A percentile compares a stretch with the other conserved stretches of the same genome.
Evolutionary conservation across 2,113 vertebrate species (phyloP).

Genomic region (Acrocephalus arundinaceus): DNA sequence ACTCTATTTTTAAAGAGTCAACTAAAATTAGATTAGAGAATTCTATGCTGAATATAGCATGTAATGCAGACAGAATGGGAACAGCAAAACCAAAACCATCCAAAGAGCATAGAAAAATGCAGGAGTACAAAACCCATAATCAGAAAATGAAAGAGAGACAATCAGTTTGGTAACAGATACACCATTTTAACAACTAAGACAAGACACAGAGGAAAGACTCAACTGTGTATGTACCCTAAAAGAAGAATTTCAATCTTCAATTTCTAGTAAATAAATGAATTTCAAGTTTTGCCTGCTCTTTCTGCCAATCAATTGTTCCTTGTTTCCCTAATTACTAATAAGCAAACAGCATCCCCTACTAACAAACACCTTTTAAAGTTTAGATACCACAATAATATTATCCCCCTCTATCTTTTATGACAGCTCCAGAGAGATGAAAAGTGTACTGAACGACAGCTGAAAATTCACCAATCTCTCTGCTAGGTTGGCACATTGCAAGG

Average conservation of each 20-base stretch:
- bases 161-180: neutral
- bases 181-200: neutral
- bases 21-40: slow-evolving; percentile 25
- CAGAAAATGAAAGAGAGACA: neutral
- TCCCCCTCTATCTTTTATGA: neutral
- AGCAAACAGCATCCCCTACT: neutral
- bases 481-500: neutral
- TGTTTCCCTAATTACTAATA: neutral
- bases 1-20: neutral
- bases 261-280: neutral
- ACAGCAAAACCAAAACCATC: neutral
- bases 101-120: neutral
- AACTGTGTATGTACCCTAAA: neutral
- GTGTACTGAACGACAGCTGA: neutral
- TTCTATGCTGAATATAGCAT: slow-evolving; percentile 12
- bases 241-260: neutral
- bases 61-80: slow-evolving; percentile 32
- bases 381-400: neutral
- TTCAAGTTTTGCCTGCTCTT: neutral
- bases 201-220: neutral
- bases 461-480: neutral
- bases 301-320: neutral
- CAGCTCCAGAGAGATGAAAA: neutral
- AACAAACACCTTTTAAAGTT: neutral
- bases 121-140: neutral